Conservation (phyloP, 92 coral and sea anemone genomes). For the Phymanthus crucifer region DNA sequence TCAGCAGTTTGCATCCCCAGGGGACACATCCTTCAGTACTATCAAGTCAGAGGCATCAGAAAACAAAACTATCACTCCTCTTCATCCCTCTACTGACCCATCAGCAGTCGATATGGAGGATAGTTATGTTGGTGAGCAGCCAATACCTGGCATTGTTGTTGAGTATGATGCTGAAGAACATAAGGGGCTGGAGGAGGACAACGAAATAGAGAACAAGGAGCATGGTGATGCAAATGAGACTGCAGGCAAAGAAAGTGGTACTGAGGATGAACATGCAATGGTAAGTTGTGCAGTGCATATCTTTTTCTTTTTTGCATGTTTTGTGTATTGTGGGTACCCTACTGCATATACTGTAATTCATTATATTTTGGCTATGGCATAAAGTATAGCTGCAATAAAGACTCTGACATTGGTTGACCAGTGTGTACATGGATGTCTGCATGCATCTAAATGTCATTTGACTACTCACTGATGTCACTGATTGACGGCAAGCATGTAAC, state of each 20-base stretch:
- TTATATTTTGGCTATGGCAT: no score
- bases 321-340: background rate
- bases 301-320: background rate
- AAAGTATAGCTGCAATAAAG: no score
- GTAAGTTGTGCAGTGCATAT: no score
- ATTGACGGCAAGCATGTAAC: no score
- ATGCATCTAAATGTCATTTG: no score
- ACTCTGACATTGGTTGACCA: no score
- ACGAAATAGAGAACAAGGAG: background rate
- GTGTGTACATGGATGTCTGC: no score
- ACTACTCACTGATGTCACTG: no score
- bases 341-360: no score
- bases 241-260: background rate
- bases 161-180: background rate
- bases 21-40: conserved; percentile 7
- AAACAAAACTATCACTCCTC: conserved; percentile 31
- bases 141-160: conserved; percentile 7
- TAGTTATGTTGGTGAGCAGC: background rate
- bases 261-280: background rate
- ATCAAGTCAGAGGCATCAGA: conserved; percentile 34
- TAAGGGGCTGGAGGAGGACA: background rate
- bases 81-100: conserved; percentile 8
- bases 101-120: background rate
- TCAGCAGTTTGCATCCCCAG: conserved; percentile 30
- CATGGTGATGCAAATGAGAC: background rate